Base-by-base conservation (phyloP, 2,888 invertebrate species). In the Amphipoea oculea region DNA sequence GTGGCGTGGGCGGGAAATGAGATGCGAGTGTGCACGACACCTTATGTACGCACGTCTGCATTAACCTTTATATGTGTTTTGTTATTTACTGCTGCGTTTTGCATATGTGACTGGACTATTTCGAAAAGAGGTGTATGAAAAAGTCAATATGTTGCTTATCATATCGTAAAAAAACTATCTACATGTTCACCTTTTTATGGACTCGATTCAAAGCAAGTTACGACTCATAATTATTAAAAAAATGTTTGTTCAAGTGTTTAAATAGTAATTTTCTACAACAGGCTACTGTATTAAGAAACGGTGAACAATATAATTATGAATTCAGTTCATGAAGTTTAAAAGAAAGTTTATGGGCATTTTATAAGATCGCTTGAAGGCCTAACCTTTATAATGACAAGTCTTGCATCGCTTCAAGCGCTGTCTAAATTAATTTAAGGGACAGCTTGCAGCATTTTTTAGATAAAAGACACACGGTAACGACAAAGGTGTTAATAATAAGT, bases 1-100 rank as follows among this genome's bases (percentile, higher is more conserved):
- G 90, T 90, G 90, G 90, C 85, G 92, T 89, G 90, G 87, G 90
- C 88, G 91, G 92, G 93, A 93, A 92, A 93, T 92, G 90, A 91
- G 92, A 92, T 88, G 91, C 92, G 86, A 90, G 90, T 92, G 90
- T 92, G 89, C 86, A 88, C 89, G 85, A 82, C 86, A 89, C 89
- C 91, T 91, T 91, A 90, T 85, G 82, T 89, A 89, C 76, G 81
- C 88, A 84, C 79, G 85, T 88, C 83, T 87, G 84, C 70, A 78
- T 87, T 86, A 78, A 83, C 81, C 85, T 89, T 89, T 86, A 86
- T 79, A 23, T 86, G 68, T 88, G 51, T 71, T 84, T 72, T 57
- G 72, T 76, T 79, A 82, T 82, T 72, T 83, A 78, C 66, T 48
- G 57, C 42, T 70, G 51, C 40, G 20, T 51, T 74, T 7, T 48